Evolutionary conservation across 2,797 vertebrate species (phyloP).

Genomic region (Nannoperca australis): DNA sequence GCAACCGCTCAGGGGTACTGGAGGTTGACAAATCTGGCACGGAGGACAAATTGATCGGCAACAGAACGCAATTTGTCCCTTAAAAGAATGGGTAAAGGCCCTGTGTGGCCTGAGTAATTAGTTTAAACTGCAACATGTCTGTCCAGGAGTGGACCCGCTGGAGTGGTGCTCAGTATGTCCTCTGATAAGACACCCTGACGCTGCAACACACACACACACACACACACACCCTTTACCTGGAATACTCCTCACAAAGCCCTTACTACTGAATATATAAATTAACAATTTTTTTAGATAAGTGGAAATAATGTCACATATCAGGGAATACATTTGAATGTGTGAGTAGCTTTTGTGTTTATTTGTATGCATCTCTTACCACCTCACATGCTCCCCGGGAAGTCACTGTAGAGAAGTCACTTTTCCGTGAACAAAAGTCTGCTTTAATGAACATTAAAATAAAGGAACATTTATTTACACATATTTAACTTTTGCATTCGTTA

Average conservation of each 20-base stretch:
- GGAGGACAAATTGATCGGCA: conserved; percentile 81
- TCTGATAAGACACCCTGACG: conserved; percentile 59
- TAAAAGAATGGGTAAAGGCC: conserved; percentile 70
- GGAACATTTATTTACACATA: neutral
- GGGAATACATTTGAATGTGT: neutral
- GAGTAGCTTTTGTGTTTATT: conserved; percentile 11
- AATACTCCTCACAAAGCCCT: conserved; percentile 29
- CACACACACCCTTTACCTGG: conserved; percentile 11
- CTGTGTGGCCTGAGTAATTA: conserved; percentile 74
- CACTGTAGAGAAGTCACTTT: conserved; percentile 5
- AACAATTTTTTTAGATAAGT: conserved; percentile 21
- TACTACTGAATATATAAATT: conserved; percentile 46
- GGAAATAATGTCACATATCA: neutral
- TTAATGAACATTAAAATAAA: conserved; percentile 11
- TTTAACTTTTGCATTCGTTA: neutral
- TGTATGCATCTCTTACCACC: conserved; percentile 2
- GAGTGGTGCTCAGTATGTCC: conserved; percentile 47
- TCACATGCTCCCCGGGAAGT: neutral
- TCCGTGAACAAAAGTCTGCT: conserved; percentile 5
- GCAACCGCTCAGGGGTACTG: conserved; percentile 68
- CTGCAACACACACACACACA: conserved; percentile 27
- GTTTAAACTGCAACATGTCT: conserved; percentile 72
- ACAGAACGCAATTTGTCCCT: conserved; percentile 75
- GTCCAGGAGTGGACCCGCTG: conserved; percentile 58
- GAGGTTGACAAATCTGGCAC: conserved; percentile 80